A percentile compares a stretch with the other conserved stretches of the same genome.
Conservation (phyloP, 2,888 invertebrate species). For the Apamea epomidion region DNA sequence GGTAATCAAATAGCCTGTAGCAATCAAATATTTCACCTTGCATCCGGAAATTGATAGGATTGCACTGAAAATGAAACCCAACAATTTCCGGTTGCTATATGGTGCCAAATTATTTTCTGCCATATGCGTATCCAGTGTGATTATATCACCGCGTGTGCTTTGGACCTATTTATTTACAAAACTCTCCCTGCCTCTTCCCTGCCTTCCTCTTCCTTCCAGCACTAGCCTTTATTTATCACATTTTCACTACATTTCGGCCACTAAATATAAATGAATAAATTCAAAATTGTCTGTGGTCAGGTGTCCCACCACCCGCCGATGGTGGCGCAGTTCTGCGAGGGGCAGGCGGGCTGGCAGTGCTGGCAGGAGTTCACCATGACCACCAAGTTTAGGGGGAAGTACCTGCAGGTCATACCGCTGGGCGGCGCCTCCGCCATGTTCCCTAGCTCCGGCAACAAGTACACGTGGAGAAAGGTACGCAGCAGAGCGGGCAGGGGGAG, state of each 20-base stretch:
- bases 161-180: neutral
- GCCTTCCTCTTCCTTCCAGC: conserved; percentile 60
- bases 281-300: conserved; percentile 72
- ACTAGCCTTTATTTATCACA: conserved; percentile 56
- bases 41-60: neutral
- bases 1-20: neutral
- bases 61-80: neutral
- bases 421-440: conserved; percentile 94
- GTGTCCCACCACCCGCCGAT: conserved; percentile 99
- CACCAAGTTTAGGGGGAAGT: conserved; percentile 99
- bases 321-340: conserved; percentile 98
- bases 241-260: conserved; percentile 33
- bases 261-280: conserved; percentile 47
- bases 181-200: conserved; percentile 20
- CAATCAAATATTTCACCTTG: neutral
- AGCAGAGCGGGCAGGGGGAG: conserved; percentile 23
- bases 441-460: conserved; percentile 94
- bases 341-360: conserved; percentile 95
- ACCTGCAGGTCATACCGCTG: conserved; percentile 96
- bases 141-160: neutral
- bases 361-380: conserved; percentile 99
- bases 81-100: neutral
- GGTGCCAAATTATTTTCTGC: neutral
- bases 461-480: conserved; percentile 97
- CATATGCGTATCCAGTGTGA: neutral